phyloP scores from a whole-genome alignment of 35 echinoderm and acorn worm genomes.

The Apostichopus californicus region DNA sequence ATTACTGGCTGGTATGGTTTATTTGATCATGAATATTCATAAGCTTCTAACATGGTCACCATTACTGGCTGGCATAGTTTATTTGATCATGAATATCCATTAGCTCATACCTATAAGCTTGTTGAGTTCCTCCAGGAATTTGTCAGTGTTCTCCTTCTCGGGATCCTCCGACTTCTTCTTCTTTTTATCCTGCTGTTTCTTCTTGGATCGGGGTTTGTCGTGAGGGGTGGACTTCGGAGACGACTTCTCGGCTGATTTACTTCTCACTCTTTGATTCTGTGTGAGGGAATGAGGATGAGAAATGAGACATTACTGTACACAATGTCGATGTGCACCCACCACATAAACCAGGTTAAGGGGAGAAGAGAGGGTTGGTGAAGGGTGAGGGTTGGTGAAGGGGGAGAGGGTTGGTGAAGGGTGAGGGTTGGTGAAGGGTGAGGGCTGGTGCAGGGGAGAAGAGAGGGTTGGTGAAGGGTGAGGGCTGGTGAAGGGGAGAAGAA shows the following conservation, averaged over 20 bases:
- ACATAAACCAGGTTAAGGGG: too few relatives aligned
- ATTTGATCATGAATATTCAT: not conserved
- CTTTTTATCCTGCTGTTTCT: constrained; percentile 30
- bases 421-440: too few relatives aligned
- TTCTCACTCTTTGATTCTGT: constrained; percentile 43
- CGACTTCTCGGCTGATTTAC: constrained; percentile 13
- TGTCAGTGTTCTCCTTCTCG: constrained; percentile 46
- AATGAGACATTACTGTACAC: too few relatives aligned
- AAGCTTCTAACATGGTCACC: not conserved
- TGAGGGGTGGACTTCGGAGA: constrained; percentile 42
- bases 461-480: too few relatives aligned
- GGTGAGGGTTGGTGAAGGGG: too few relatives aligned
- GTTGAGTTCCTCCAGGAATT: constrained; percentile 38
- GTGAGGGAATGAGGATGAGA: too few relatives aligned
- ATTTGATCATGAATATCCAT: not conserved
- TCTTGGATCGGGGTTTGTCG: not conserved
- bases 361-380: too few relatives aligned
- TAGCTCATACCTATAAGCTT: constrained; percentile 15
- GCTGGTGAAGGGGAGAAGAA: too few relatives aligned
- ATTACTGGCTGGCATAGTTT: not conserved
- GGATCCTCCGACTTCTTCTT: not conserved
- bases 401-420: too few relatives aligned
- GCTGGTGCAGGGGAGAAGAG: too few relatives aligned
- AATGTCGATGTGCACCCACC: too few relatives aligned
- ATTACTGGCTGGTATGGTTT: not conserved